Base-by-base conservation (phyloP, 2,797 vertebrate species). In the Salmo trutta region DNA sequence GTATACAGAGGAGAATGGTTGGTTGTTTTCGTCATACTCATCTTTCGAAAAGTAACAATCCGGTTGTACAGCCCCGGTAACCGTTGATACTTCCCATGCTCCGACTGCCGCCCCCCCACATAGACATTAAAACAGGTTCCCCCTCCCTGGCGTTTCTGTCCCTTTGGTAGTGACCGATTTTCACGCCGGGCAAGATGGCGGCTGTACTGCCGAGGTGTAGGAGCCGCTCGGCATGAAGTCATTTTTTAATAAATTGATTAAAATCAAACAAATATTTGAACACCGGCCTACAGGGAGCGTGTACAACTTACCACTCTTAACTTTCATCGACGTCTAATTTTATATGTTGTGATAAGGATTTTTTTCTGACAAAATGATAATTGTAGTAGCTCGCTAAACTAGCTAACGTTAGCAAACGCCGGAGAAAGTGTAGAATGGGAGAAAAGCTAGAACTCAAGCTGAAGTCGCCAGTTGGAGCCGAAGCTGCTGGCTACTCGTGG, bases 371-470 rank as follows among this genome's bases (percentile, higher is more conserved):
- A 90, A 88, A 91, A 95, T 95, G 94, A 88, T 90, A 84, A 88
- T 90, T 92, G 84, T 94, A 91, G 93, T 90, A 90, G 62, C 59
- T 76, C 87, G 86, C 88, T 81, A 72, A 73, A 51, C 70, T 52
- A 24, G 51, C 21, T 36, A 12, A 64, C 17, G 36, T 74, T 83
- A 90, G 90, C 86, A 52, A 90, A 29, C 71, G 86, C 88, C 90
- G 88, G 90, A 85, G 89, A 82, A 80, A 92, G 93, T 89, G 94
- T 74, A 96, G 94, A 93, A 98, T 98, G 97, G 97, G 97, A 93
- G 97, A 98, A 93, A 99, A 96, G 96, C 96, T 98, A 91, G 98
- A 99, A 94, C 96, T 99, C 88, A 96, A 97, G 92, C 96, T 99
- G 87, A 99, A 99, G 94, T 98, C 97, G 90, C 98, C 97, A 92